phyloP scores from a whole-genome alignment of 2,888 invertebrate species.

The Hoplodrina ambigua region DNA sequence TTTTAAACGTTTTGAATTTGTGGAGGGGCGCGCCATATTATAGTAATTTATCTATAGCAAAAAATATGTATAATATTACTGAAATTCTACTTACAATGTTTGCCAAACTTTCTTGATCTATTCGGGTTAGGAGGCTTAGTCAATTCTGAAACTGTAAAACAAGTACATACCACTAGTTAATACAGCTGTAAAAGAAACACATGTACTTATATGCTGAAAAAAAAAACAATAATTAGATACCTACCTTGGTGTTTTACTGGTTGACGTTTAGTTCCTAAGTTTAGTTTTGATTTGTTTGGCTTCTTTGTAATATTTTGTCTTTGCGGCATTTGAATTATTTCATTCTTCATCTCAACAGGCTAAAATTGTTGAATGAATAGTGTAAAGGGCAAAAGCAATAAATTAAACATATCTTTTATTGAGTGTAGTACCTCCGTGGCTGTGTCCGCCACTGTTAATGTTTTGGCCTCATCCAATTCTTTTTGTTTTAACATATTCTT shows the following conservation, averaged over 20 bases:
- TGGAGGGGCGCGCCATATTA: no score
- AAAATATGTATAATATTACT: background rate
- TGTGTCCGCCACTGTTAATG: conserved; percentile 67
- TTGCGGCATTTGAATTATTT: conserved; percentile 72
- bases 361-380: conserved; percentile 58
- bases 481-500: conserved; percentile 66
- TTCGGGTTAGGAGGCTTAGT: conserved; percentile 44
- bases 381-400: background rate
- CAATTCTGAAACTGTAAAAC: conserved; percentile 62
- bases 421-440: conserved; percentile 76
- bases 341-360: conserved; percentile 75
- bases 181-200: no score
- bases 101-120: conserved; percentile 59
- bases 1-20: no score
- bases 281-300: conserved; percentile 67
- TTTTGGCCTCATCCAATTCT: conserved; percentile 56
- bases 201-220: background rate
- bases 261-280: conserved; percentile 66
- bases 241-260: conserved; percentile 71
- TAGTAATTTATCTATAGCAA: no score
- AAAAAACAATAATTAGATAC: conserved; percentile 53
- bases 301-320: conserved; percentile 65
- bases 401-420: background rate
- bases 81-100: conserved; percentile 5
- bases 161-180: background rate